phyloP scores from a whole-genome alignment of 2,113 vertebrate genomes.

The Mustela lutreola region DNA sequence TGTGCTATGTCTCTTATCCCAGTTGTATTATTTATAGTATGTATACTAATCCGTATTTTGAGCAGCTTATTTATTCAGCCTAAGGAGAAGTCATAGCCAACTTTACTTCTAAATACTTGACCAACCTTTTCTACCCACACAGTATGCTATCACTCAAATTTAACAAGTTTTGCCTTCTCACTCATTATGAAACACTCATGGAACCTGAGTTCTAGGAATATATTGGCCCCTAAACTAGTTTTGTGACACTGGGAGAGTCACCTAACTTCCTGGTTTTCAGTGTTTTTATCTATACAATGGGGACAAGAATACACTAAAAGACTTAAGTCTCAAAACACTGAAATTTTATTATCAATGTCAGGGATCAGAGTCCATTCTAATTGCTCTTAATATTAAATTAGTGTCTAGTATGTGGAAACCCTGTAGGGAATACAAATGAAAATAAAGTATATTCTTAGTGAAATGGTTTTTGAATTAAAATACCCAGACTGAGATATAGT shows the following conservation, averaged over 20 bases:
- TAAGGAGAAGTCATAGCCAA: background rate
- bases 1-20: background rate
- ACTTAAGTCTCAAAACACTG: background rate
- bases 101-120: background rate
- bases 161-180: background rate
- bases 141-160: background rate
- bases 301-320: background rate
- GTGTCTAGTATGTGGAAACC: background rate
- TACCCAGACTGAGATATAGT: background rate
- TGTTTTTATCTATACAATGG: background rate
- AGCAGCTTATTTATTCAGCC: background rate
- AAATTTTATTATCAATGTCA: background rate
- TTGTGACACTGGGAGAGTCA: background rate
- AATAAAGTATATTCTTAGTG: background rate
- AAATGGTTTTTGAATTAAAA: constrained; percentile 23
- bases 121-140: background rate
- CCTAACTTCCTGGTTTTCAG: background rate
- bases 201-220: background rate
- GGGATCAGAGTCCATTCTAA: background rate
- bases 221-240: background rate
- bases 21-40: background rate
- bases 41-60: background rate
- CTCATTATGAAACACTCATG: background rate
- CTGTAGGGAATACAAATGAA: background rate
- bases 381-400: constrained; percentile 13